Percentiles rank a stretch among this genome's conserved stretches.
These are phyloP conservation scores for Tragelaphus strepsiceros DNA, from an alignment of 2,113 vertebrate genomes.

Conservation along the genomic window DNA sequence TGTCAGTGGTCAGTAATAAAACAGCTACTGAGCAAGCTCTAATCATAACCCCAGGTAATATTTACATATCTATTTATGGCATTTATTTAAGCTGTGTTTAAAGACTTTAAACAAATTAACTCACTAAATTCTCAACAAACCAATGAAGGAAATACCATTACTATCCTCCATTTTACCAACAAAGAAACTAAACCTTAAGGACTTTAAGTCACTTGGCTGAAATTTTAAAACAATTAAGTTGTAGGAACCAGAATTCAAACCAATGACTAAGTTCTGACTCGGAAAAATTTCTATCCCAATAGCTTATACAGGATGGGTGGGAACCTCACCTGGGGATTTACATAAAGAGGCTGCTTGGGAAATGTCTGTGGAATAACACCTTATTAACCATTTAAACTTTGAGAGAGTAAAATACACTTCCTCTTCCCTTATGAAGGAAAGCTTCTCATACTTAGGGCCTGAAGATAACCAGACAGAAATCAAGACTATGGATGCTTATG, in stretches of 20 bases:
- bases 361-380: neutral
- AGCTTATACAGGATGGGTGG: neutral
- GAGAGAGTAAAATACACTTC: neutral
- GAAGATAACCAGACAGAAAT: neutral
- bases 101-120: neutral
- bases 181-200: neutral
- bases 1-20: neutral
- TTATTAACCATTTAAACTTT: neutral
- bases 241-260: neutral
- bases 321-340: neutral
- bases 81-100: neutral
- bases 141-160: neutral
- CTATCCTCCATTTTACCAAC: neutral
- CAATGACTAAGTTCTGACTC: neutral
- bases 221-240: neutral
- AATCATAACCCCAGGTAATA: neutral
- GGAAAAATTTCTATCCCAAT: neutral
- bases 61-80: neutral
- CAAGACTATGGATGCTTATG: neutral
- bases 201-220: neutral
- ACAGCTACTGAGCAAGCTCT: neutral
- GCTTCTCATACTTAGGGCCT: neutral
- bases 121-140: slow-evolving; percentile 6
- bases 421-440: neutral
- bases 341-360: neutral